These are phyloP conservation scores for Paraplagusia blochii DNA, from an alignment of 2,113 vertebrate species.

Conservation along the genomic window DNA sequence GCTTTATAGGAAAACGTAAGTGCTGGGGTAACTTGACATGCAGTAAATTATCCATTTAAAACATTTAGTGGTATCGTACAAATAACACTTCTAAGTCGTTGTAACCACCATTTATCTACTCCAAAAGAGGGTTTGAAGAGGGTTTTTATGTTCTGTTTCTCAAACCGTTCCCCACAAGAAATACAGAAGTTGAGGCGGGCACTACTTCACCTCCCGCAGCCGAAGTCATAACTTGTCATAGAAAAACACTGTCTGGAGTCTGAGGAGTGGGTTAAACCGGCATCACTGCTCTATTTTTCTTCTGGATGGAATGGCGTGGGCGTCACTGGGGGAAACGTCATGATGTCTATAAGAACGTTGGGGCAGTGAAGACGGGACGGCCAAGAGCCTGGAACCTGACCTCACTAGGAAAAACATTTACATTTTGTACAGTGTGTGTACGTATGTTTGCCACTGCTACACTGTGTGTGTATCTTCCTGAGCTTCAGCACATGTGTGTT, in stretches of 20 bases:
- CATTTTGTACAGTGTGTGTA: slow-evolving; percentile 37
- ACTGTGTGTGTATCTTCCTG: slow-evolving; percentile 32
- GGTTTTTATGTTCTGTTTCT: slow-evolving; percentile 70
- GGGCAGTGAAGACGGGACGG: slow-evolving; percentile 42
- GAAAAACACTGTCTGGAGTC: slow-evolving; percentile 72
- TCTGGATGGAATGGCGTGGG: slow-evolving; percentile 16
- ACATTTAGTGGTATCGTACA: slow-evolving; percentile 22
- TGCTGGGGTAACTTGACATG: slow-evolving; percentile 10
- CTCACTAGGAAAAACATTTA: slow-evolving; percentile 68
- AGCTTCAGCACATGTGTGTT: slow-evolving; percentile 14
- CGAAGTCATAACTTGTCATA: slow-evolving; percentile 68
- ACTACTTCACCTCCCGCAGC: slow-evolving; percentile 63
- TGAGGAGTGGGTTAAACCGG: slow-evolving; percentile 71
- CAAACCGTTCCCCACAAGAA: slow-evolving; percentile 62
- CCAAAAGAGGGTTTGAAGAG: slow-evolving; percentile 44
- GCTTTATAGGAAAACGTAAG: slow-evolving; percentile 8
- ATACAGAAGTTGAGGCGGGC: slow-evolving; percentile 58
- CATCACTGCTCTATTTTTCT: slow-evolving; percentile 58
- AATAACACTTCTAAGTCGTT: slow-evolving; percentile 44
- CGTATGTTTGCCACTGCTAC: slow-evolving; percentile 10
- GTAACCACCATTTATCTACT: slow-evolving; percentile 51
- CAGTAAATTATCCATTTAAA: slow-evolving; percentile 44
- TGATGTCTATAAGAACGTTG: slow-evolving; percentile 45
- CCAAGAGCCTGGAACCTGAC: slow-evolving; percentile 64
- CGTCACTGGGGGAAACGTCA: not conserved